Evolutionary conservation across 2,797 vertebrate species (phyloP).

Genomic region (Prunella strophiata): DNA sequence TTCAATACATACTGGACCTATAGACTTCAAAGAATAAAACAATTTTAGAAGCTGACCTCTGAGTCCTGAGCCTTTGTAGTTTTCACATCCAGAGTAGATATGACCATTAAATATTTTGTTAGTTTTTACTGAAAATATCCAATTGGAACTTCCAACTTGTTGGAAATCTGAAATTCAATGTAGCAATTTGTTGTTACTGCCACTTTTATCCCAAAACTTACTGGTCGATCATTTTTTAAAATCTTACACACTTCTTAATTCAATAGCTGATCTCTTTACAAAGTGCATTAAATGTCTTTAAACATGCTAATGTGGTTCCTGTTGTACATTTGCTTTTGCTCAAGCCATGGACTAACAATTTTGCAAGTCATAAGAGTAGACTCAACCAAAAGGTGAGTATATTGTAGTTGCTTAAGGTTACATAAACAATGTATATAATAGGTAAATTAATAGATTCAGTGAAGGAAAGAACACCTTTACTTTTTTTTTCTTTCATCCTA

Average conservation of each 20-base stretch:
- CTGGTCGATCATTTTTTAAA: background rate
- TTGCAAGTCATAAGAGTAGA: background rate
- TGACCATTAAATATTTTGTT: background rate
- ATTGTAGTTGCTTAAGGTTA: background rate
- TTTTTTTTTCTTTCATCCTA: background rate
- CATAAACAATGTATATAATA: background rate
- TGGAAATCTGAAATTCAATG: background rate
- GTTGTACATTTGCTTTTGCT: background rate
- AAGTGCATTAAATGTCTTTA: background rate
- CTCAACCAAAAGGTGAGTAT: background rate
- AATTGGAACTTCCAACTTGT: background rate
- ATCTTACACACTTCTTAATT: background rate
- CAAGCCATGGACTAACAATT: background rate
- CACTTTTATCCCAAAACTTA: background rate
- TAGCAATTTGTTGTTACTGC: background rate
- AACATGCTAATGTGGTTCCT: background rate
- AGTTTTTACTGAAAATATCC: background rate
- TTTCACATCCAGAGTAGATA: background rate
- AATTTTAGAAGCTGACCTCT: background rate
- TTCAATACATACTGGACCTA: background rate
- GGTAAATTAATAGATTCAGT: background rate
- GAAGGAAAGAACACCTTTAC: background rate
- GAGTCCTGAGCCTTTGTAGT: background rate
- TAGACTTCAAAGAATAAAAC: background rate
- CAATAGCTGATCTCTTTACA: background rate